Base-by-base conservation (phyloP, 2,113 vertebrate genomes). In the Oncorhynchus tshawytscha region DNA sequence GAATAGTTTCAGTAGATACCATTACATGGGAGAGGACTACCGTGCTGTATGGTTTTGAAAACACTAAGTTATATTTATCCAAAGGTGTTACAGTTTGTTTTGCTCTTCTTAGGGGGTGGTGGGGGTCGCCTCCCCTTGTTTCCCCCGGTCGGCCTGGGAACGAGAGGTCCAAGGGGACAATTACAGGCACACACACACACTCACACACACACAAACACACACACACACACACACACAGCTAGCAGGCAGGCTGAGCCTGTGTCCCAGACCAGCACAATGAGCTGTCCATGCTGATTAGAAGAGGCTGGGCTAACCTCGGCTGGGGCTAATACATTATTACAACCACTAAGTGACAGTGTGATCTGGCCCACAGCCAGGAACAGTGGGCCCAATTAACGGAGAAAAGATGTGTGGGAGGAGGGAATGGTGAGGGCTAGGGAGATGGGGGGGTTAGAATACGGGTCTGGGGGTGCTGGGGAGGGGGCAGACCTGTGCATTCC, bases 241-340 rank as follows among this genome's bases (percentile, higher is more conserved):
- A 24, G 60, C 18, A 64, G 59, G 6, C 59, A n/a, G n/a, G 85
- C 82, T 45, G 60, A 70, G 88, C 83, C 83, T 87, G 84, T 29
- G 85, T 90, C 85, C 78, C 82, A 72, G 65, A 45, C 54, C 54
- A 69, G 76, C 87, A 93, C 92, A 94, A 92, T 91, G 89, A 84
- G 83, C 89, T 73, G 92, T 93, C 93, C 89, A 87, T 91, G 91
- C 86, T 13, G 80, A 94, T 93, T 94, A 93, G 86, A 49, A 81
- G 3, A 75, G 87, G 74, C 83, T 70, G 71, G 78, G 66, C 65
- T 77, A 5, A 59, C 81, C 76, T 49, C 27, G 73, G 72, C 74
- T 9, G 76, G 75, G 89, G 87, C 87, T 91, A 89, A 93, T 92
- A 92, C 92, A 91, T 93, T 93, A 93, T 93, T 92, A 91, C 81